These are phyloP conservation scores for Sepiola atlantica DNA, from an alignment of 2,888 invertebrate species.

Conservation along the genomic window DNA sequence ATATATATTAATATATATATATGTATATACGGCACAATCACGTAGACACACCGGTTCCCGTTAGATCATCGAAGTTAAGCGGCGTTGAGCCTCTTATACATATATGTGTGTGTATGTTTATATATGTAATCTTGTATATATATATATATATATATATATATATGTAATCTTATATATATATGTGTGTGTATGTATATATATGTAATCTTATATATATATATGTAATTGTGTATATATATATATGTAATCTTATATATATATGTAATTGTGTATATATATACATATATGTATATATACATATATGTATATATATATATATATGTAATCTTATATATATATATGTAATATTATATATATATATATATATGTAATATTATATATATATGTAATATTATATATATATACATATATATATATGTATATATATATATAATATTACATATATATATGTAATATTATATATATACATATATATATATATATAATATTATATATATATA, in stretches of 20 bases:
- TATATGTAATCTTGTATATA: background rate
- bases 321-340: background rate
- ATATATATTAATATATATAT: background rate
- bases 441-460: background rate
- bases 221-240: background rate
- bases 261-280: background rate
- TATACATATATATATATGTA: background rate
- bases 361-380: no score
- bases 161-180: background rate
- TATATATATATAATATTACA: background rate
- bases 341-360: background rate
- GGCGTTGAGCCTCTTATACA: no score
- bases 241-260: background rate
- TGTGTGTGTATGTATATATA: background rate
- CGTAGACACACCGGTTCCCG: no score
- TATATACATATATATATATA: background rate
- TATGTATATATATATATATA: background rate
- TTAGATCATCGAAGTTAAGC: no score
- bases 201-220: background rate
- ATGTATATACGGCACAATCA: background rate
- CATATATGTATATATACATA: background rate
- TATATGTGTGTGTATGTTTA: background rate
- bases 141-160: background rate
- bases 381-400: background rate
- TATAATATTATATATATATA: background rate